Evolutionary conservation across 2,888 invertebrate genomes (phyloP), one percentile per base, ranked within the genome.

Genomic region (Antitype chi): DNA sequence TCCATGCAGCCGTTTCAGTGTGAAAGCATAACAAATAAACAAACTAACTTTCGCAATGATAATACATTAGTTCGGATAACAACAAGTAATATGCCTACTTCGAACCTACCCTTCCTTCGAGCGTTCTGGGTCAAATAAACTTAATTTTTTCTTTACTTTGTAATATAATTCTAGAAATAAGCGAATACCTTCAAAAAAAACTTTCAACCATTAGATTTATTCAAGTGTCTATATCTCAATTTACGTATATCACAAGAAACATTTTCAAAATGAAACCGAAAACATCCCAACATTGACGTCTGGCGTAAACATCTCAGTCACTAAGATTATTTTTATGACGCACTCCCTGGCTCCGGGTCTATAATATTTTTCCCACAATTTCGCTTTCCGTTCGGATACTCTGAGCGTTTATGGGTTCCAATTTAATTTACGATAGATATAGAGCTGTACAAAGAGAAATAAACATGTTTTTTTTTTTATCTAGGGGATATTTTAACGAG

Each of bases 351-450:
- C 74, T 76, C 57, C 59, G 78, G 69, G 87, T 81, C 87, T 88
- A 87, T 82, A 85, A 87, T 84, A 85, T 88, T 87, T 85, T 88
- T 88, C 70, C 82, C 82, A 81, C 87, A 87, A 86, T 85, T 85
- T 81, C 78, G 70, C 72, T 86, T 84, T 84, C 77, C 85, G 76
- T 80, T 82, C 80, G 73, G 80, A 77, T 81, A 76, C 76, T 64
- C 74, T 70, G 81, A 81, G 68, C 87, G 84, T 85, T 86, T 87
- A 86, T 82, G 78, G 78, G 69, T 72, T 81, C 75, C 89, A 88
- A 87, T 88, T 88, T 88, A 88, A 88, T 88, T 88, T 88, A 82
- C 77, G 81, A 86, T 85, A 84, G 81, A 86, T 85, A 84, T 81
- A 78, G 75, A 86, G 82, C 75, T 62, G 74, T 75, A 74, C 84